These are phyloP conservation scores for Heliconius aoede DNA, from an alignment of 2,888 invertebrate species.

Conservation along the genomic window DNA sequence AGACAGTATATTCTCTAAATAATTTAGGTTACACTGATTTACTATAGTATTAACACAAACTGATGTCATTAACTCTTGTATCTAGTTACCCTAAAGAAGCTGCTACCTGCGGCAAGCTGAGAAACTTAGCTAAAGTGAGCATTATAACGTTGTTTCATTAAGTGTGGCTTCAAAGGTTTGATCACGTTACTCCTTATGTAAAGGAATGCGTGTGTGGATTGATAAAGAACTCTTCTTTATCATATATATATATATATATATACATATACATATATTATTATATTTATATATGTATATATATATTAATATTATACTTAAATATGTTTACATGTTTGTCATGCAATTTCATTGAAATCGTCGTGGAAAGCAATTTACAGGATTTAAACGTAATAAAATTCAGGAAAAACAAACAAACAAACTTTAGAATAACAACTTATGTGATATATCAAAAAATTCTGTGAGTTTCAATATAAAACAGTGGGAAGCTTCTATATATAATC, in stretches of 20 bases:
- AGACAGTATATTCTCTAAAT: too few species aligned
- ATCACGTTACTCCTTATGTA: not conserved
- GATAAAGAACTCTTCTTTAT: too few species aligned
- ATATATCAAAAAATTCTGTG: slow-evolving; percentile 28
- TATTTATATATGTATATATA: too few species aligned
- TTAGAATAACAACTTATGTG: slow-evolving; percentile 16
- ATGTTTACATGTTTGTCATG: not conserved
- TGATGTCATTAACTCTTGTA: not conserved
- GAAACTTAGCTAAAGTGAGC: not conserved
- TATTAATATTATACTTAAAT: not conserved
- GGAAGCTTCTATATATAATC: slow-evolving; percentile 27
- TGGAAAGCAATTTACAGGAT: slow-evolving; percentile 20
- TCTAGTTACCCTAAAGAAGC: not conserved
- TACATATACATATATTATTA: too few species aligned
- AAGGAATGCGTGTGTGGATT: not conserved
- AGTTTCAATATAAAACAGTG: slow-evolving; percentile 8
- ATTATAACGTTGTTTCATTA: slow-evolving; percentile 13
- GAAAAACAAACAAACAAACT: slow-evolving; percentile 20
- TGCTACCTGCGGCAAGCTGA: not conserved
- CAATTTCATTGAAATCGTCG: not conserved
- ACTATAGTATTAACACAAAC: not conserved
- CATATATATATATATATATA: too few species aligned
- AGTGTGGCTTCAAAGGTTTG: not conserved
- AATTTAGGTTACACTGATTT: too few species aligned
- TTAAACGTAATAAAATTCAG: slow-evolving; percentile 12